Base-by-base conservation (phyloP, 2,888 invertebrate species). In the Eudemis profundana region DNA sequence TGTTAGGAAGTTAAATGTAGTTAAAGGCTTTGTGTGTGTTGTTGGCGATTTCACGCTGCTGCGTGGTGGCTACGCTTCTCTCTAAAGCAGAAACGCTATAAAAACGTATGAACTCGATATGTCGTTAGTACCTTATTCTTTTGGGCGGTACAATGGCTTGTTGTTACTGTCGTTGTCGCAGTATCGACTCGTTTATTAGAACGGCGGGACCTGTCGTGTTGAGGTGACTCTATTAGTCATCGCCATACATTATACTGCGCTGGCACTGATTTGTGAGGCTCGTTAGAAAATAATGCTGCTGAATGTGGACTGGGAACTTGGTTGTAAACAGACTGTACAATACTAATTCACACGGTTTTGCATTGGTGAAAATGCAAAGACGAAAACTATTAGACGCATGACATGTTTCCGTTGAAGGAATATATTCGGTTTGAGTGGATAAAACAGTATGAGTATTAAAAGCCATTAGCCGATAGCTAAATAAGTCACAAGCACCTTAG, bases 1-100 rank as follows among this genome's bases (percentile, higher is more conserved):
- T 91, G 89, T 90, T 86, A 84, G 87, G 91, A 82, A 91, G 91
- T 92, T 90, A 90, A 89, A 90, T 90, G 89, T 86, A 81, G 88
- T 90, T 89, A 89, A 86, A 74, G 74, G 74, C 69, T 82, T 90
- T 91, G 90, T 89, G 46, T 38, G 57, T 70, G 77, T 88, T 88
- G 88, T 90, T 74, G 67, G 12, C 14, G 75, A 90, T 92, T 87
- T 90, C 86, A 91, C 81, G 86, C 78, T 78, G 76, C 82, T 73
- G 78, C 79, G 75, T 79, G 82, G 76, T 68, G 76, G 72, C 78
- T 29, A 44, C n/a, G 56, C 17, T 27, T 54, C 42, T 15, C 14
- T n/a, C 12, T 29, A 8, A 4, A 38, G 0, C 3, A n/a, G 23
- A 29, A 54, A 56, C 17, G 56, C 29, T 42, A n/a, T 17, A 44